These are phyloP conservation scores for Mayetiola destructor DNA, from an alignment of 2,888 invertebrate genomes.

Conservation along the genomic window DNA sequence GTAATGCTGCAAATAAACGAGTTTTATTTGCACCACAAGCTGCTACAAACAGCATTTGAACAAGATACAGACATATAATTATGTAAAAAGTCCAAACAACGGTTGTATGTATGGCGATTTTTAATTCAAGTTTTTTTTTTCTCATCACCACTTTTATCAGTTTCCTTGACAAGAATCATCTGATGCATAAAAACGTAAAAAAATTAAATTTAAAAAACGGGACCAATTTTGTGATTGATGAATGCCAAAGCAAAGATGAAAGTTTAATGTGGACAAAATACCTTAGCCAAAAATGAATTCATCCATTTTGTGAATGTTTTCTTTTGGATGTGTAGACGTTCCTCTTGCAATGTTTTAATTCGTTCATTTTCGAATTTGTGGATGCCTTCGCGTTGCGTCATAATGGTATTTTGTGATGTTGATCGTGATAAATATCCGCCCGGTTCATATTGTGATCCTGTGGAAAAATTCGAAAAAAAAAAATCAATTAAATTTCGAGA, in stretches of 20 bases:
- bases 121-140: too few species aligned
- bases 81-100: too few species aligned
- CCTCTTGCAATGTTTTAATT: constrained; percentile 92
- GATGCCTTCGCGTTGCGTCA: constrained; percentile 83
- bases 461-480: not conserved
- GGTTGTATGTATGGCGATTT: too few species aligned
- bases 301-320: constrained; percentile 99
- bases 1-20: too few species aligned
- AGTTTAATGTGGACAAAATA: constrained; percentile 30
- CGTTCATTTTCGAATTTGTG: constrained; percentile 93
- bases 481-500: not conserved
- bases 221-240: too few species aligned
- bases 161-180: not conserved
- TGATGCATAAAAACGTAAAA: constrained; percentile 1
- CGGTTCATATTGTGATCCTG: constrained; percentile 53
- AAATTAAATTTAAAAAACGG: not conserved
- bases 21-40: too few species aligned
- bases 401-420: constrained; percentile 49
- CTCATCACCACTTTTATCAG: too few species aligned
- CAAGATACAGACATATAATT: too few species aligned
- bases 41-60: too few species aligned
- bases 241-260: too few species aligned
- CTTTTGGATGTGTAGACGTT: constrained; percentile 95
- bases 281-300: constrained; percentile 92
- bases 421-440: constrained; percentile 47